Conservation (phyloP, 2,797 vertebrate genomes). For the Siniperca scherzeri region DNA sequence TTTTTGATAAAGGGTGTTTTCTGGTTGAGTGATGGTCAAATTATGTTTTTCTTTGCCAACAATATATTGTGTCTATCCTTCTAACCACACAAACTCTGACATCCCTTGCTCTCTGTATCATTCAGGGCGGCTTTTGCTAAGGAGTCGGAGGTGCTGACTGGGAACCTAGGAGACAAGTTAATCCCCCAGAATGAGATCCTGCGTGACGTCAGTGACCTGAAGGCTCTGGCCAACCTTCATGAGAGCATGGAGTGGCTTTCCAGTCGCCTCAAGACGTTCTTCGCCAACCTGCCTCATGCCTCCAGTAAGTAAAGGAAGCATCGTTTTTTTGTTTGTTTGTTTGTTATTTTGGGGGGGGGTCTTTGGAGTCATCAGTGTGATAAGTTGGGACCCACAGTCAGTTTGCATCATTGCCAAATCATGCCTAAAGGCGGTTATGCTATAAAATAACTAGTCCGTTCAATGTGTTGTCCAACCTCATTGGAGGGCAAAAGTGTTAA, state of each 20-base stretch:
- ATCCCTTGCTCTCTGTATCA: not conserved
- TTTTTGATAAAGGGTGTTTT: conserved; percentile 16
- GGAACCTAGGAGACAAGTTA: conserved; percentile 97
- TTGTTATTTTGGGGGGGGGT: too few species aligned
- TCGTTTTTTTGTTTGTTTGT: not conserved
- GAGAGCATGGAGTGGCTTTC: conserved; percentile 99
- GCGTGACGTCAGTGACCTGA: conserved; percentile 95
- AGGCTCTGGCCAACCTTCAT: conserved; percentile 96
- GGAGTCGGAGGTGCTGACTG: conserved; percentile 97
- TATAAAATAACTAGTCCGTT: not conserved
- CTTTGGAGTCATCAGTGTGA: not conserved
- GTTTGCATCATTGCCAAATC: not conserved
- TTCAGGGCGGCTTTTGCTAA: conserved; percentile 95
- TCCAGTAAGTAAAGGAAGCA: conserved; percentile 87
- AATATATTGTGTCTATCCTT: not conserved
- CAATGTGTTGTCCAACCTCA: not conserved
- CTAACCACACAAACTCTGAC: conserved; percentile 5
- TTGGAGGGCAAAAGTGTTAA: not conserved
- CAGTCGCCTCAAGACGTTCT: conserved; percentile 89
- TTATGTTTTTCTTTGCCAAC: conserved; percentile 5
- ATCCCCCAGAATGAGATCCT: conserved; percentile 97
- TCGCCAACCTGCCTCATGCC: conserved; percentile 87
- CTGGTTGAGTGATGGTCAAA: conserved; percentile 2
- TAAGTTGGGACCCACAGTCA: not conserved
- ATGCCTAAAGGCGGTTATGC: not conserved